Evolutionary conservation across 2,888 invertebrate species (phyloP), one percentile per base, ranked within the genome.

Genomic region (Poecilobothrus nobilitatus): DNA sequence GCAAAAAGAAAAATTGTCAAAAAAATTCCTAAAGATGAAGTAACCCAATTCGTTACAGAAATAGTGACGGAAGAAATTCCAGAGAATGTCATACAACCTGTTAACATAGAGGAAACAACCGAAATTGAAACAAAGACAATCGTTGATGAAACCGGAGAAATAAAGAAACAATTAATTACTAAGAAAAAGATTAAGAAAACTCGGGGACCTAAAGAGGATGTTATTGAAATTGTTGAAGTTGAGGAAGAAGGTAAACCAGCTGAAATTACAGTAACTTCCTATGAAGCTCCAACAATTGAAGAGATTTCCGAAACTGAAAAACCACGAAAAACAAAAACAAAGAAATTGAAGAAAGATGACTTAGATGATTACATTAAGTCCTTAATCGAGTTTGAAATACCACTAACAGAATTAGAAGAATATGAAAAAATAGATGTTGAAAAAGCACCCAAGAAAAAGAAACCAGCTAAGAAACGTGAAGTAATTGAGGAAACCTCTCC

Each of bases 391-490:
- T 75, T 79, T 65, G 80, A 80, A 71, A 76, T 79, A 69, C 75
- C 79, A 33, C 77, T 78, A 71, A 76, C 79, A 2, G 78, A 80
- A 71, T 74, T 79, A 1, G 81, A 83, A 65, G 78, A 79, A 70
- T 78, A 79, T 61, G 80, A 82, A 73, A 76, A 81, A 69, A 71
- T 75, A 7, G 74, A 76, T 44, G 67, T 75, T 1, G 81, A 83
- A 69, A 77, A 75, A 69, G 75, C 70, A 73, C 78, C 73, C 15
- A 86, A 89, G 1, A 86, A 87, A 69, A 85, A 88, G 78, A 70
- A 67, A n/a, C 68, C 77, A 72, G 68, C 74, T 53, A 75, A 77
- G 69, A 70, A 75, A 64, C 10, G 1, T 71, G 75, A 74, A 1
- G 74, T 83, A 4, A 79, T 80, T 4, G 83, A 74, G 34, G 77